These are phyloP conservation scores for Sparus aurata DNA, from an alignment of 2,797 vertebrate genomes.

Conservation along the genomic window DNA sequence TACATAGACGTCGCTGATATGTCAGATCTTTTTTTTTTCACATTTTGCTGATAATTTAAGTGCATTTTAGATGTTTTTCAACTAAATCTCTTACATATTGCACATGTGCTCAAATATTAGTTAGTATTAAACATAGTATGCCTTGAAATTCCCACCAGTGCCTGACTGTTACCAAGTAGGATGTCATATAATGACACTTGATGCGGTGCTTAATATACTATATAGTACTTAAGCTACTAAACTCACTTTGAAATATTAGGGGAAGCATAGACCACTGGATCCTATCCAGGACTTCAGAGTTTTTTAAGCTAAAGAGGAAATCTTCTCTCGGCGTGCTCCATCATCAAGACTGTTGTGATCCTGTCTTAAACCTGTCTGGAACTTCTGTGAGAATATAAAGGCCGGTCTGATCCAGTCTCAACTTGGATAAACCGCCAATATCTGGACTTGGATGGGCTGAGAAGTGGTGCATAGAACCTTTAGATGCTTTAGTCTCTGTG, in stretches of 20 bases:
- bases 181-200: neutral
- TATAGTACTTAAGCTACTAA: neutral
- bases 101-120: no score
- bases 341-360: conserved; percentile 12
- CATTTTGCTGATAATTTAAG: no score
- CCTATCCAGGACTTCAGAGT: neutral
- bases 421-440: neutral
- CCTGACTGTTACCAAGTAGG: conserved; percentile 1
- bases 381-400: conserved; percentile 3
- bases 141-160: neutral
- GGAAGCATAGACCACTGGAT: neutral
- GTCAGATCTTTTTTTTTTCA: no score
- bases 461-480: neutral
- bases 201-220: neutral
- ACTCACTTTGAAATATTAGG: conserved; percentile 5
- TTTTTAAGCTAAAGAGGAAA: conserved; percentile 32
- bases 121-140: no score
- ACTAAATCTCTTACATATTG: no score
- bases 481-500: neutral
- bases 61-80: no score
- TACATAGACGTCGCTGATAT: no score
- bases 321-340: neutral
- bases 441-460: neutral
- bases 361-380: conserved; percentile 37
- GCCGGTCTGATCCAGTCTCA: conserved; percentile 12